Evolutionary conservation across 1,140 invertebrate species (phyloP), one percentile per base, ranked within the genome.

Genomic region (Drosophila busckii): DNA sequence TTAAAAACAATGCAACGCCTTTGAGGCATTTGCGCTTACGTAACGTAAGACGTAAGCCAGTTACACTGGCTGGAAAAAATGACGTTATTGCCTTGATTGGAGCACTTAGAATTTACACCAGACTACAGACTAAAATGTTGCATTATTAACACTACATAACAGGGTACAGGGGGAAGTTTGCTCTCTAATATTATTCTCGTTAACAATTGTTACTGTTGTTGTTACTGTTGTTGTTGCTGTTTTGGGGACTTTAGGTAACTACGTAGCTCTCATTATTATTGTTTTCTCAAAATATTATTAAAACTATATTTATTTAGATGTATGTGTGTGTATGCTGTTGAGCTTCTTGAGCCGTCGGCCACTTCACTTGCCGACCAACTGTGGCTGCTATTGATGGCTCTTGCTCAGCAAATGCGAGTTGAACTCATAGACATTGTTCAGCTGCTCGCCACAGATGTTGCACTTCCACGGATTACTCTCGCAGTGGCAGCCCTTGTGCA

Each of bases 381-480:
- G 65, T 86, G 83, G 84, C 75, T 86, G 84, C 84, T 86, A 93
- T 90, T 96, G 94, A 89, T 97, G 96, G 88, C 94, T 95, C 87
- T 96, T 96, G 88, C 95, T 97, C 53, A 97, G 89, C 84, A 98
- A 90, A 91, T 99, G 97, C 61, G 96, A 96, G 89, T 97, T 97
- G 89, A 99, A 99, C 88, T 98, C 95, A 88, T 98, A 98, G 20
- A 97, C 93, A 84, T 97, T 97, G 83, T 92, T 93, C 87, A 95
- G 97, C 76, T 94, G 92, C 88, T 97, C 94, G 16, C 96, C 96
- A 88, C 97, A 99, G 65, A 98, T 95, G 89, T 98, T 98, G 88
- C 97, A 99, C 88, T 97, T 97, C 96, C 96, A 98, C 0, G 97
- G 97, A 89, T 98, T 97, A 56, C 95, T 94, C 70, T 98, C 95